Conservation (phyloP, 2,888 invertebrate species). For the Kryphioiulus occultus region DNA sequence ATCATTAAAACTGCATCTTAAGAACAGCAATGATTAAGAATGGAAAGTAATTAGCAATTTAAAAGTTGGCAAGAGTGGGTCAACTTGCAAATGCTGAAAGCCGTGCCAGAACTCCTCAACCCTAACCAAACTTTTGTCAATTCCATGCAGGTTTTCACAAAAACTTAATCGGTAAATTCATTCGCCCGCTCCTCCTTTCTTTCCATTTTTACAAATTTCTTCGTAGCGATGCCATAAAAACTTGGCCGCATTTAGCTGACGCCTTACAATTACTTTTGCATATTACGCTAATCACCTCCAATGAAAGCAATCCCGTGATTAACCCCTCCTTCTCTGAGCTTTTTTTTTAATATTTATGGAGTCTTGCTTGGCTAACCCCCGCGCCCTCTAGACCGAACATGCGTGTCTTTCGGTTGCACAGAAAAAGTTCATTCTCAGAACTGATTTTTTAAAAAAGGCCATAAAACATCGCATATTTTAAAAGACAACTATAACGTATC, state of each 20-base stretch:
- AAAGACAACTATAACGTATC: background rate
- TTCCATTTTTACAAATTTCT: background rate
- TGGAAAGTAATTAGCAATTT: no score
- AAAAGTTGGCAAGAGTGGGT: no score
- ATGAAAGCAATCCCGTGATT: slow-evolving; percentile 18
- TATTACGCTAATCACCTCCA: slow-evolving; percentile 28
- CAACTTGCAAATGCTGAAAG: no score
- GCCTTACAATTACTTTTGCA: slow-evolving; percentile 27
- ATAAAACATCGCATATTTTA: background rate
- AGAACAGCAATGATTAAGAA: no score
- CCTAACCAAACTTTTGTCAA: background rate
- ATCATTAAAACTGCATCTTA: no score
- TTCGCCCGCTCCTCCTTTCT: background rate
- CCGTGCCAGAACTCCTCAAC: background rate
- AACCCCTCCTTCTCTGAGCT: background rate
- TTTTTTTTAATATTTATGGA: slow-evolving; percentile 21
- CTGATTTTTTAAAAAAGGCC: background rate
- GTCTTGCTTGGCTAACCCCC: slow-evolving; percentile 20
- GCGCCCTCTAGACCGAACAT: background rate
- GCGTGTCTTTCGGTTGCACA: background rate
- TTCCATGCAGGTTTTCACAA: background rate
- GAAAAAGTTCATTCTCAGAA: background rate
- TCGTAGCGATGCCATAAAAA: background rate
- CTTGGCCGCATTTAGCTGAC: slow-evolving; percentile 17
- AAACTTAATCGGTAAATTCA: background rate